Conservation (phyloP, 2,888 invertebrate genomes). For the Lottia gigantea region DNA sequence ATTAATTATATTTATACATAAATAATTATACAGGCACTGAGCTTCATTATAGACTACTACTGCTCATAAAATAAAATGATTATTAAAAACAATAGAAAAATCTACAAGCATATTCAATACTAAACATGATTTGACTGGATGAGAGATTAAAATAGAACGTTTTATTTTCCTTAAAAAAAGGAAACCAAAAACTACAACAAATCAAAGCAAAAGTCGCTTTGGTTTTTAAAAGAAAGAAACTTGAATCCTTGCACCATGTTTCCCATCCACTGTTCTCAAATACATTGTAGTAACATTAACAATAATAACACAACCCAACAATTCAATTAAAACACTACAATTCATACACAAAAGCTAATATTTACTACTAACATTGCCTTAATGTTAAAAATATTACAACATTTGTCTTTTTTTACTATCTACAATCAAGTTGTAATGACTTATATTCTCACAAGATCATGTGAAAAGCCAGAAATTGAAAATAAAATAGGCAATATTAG, state of each 20-base stretch:
- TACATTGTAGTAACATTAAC: constrained; percentile 17
- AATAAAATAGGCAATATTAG: no score
- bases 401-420: constrained; percentile 23
- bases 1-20: no score
- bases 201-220: not conserved
- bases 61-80: no score
- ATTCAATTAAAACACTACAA: constrained; percentile 18
- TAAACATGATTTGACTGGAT: no score
- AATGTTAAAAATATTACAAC: constrained; percentile 24
- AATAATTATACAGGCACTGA: no score
- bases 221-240: not conserved
- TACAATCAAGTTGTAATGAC: constrained; percentile 16
- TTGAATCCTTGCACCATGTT: constrained; percentile 14
- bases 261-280: constrained; percentile 15
- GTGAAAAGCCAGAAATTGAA: constrained; percentile 5
- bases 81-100: no score
- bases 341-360: constrained; percentile 20
- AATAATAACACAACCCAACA: constrained; percentile 26
- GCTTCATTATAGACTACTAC: no score
- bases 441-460: not conserved
- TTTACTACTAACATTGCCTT: constrained; percentile 21
- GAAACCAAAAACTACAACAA: no score
- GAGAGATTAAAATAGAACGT: no score
- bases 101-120: no score
- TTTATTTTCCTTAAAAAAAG: no score